phyloP scores from a whole-genome alignment of 2,113 vertebrate species.

The Cricetomys ansorgei region DNA sequence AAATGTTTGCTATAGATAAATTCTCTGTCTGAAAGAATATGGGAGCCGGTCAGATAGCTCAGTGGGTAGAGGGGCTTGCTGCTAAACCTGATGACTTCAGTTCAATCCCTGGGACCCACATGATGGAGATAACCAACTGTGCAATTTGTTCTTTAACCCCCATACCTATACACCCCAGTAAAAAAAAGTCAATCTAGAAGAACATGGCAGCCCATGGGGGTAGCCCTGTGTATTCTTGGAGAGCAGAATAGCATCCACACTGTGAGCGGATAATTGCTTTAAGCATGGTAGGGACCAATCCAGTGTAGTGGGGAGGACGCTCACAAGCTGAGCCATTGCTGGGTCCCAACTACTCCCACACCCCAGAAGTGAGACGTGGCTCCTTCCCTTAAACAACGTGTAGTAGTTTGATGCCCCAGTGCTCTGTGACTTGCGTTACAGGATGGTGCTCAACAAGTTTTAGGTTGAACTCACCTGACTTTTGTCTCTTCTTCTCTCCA shows the following conservation, averaged over 20 bases:
- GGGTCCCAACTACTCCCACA: fast-evolving
- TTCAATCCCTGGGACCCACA: too few relatives aligned
- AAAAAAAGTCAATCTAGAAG: neutral
- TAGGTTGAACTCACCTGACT: neutral
- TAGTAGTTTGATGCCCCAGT: fast-evolving
- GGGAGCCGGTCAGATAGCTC: neutral
- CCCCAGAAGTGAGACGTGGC: fast-evolving
- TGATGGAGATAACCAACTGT: neutral
- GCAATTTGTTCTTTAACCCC: neutral
- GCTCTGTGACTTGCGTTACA: neutral
- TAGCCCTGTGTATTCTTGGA: fast-evolving
- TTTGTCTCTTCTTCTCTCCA: neutral
- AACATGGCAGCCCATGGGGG: too few relatives aligned
- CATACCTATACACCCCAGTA: neutral
- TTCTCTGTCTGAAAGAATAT: neutral
- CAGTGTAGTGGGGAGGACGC: neutral
- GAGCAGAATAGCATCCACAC: neutral
- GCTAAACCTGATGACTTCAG: neutral
- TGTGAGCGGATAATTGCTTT: fast-evolving
- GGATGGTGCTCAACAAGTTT: fast-evolving
- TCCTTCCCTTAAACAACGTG: fast-evolving
- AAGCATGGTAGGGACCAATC: fast-evolving
- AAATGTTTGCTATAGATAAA: neutral
- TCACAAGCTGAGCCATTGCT: fast-evolving
- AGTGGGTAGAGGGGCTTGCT: neutral